phyloP scores from a whole-genome alignment of 2,797 vertebrate genomes.

The Pelochelys cantorii region DNA sequence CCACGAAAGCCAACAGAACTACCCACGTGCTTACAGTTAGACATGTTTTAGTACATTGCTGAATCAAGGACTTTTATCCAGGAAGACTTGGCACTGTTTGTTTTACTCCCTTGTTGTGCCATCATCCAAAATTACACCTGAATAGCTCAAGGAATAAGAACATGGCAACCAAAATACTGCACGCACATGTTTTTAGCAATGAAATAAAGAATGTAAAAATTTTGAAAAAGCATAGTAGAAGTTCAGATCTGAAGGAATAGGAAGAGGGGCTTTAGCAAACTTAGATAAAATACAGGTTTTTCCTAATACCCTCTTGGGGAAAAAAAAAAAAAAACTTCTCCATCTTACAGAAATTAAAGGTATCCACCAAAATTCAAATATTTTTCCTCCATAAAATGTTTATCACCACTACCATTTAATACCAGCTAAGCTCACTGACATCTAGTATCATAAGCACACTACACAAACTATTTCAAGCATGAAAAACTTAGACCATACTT shows the following conservation, averaged over 20 bases:
- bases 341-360: not conserved
- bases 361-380: not conserved
- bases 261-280: not conserved
- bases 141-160: rapidly evolving
- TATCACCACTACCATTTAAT: not conserved
- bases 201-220: not conserved
- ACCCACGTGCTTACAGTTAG: not conserved
- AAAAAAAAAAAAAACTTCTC: not conserved
- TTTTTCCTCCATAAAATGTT: not conserved
- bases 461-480: not conserved
- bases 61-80: not conserved
- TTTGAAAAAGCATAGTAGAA: not conserved
- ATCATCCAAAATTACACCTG: rapidly evolving
- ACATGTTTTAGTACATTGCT: rapidly evolving
- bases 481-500: not conserved
- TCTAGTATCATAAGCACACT: not conserved
- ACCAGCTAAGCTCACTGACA: conserved; percentile 2
- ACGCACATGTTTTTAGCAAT: not conserved
- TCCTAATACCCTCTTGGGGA: not conserved
- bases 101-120: rapidly evolving
- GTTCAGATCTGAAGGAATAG: not conserved
- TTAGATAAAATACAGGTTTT: not conserved
- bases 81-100: rapidly evolving
- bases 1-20: rapidly evolving
- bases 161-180: rapidly evolving